Evolutionary conservation across 2,113 vertebrate genomes (phyloP).

Genomic region (Grammomys dolichurus): DNA sequence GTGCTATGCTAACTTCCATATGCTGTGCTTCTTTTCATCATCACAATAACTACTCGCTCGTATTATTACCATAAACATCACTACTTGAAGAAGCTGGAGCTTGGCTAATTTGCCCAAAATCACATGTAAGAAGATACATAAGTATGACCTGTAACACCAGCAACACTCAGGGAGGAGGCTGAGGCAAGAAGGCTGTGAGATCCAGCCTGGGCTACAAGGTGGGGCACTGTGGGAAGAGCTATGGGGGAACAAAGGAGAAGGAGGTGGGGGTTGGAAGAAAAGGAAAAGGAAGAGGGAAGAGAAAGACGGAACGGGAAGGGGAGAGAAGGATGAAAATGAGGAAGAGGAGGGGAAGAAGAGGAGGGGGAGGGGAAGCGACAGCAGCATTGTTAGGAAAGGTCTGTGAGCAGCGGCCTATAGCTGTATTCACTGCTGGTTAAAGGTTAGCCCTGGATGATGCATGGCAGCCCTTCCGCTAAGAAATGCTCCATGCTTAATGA

Average conservation of each 20-base stretch:
- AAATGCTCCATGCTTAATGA: not conserved
- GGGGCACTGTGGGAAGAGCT: not conserved
- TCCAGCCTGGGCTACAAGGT: not conserved
- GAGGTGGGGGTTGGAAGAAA: not conserved
- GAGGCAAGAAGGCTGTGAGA: not conserved
- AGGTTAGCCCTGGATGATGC: not conserved
- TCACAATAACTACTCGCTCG: not conserved
- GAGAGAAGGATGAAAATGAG: too few species aligned
- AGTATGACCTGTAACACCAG: not conserved
- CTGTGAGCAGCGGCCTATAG: not conserved
- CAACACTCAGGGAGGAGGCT: not conserved
- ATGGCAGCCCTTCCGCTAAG: not conserved
- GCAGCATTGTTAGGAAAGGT: not conserved
- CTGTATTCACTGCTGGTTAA: not conserved
- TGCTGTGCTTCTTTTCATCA: not conserved
- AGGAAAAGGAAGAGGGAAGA: not conserved
- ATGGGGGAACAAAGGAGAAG: not conserved
- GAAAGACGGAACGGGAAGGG: too few species aligned
- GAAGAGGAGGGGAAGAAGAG: too few species aligned
- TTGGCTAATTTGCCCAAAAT: not conserved
- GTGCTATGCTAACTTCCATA: not conserved
- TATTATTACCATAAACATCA: not conserved
- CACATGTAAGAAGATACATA: not conserved
- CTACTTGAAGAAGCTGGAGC: not conserved
- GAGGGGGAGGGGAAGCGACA: too few species aligned